Conservation (phyloP, 2,113 vertebrate genomes). For the Butorides virescens region DNA sequence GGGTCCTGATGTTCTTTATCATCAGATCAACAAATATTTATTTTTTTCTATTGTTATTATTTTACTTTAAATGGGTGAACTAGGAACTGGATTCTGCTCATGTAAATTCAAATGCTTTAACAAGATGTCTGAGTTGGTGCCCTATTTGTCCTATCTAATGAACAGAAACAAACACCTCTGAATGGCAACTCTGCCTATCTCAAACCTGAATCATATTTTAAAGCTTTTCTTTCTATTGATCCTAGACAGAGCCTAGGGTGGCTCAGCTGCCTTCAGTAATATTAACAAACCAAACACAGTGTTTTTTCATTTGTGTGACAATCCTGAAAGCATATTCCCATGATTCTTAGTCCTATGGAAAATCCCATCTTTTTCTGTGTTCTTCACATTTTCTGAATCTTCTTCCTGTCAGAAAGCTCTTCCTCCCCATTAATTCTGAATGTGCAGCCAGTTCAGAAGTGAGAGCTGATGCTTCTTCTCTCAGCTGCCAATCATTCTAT, state of each 20-base stretch:
- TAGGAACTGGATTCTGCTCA: neutral
- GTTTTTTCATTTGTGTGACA: neutral
- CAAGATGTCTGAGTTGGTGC: neutral
- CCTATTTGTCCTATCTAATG: neutral
- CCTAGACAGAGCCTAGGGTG: neutral
- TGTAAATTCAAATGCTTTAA: neutral
- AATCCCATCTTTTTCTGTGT: neutral
- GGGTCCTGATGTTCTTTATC: neutral
- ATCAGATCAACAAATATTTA: neutral
- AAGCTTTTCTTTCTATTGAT: neutral
- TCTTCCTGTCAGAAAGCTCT: neutral
- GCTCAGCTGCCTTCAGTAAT: neutral
- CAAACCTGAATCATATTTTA: neutral
- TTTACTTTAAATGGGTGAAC: neutral
- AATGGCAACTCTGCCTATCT: neutral
- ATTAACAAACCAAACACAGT: neutral
- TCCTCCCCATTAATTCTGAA: neutral
- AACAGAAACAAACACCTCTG: neutral
- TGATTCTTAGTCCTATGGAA: neutral
- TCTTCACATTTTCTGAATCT: neutral
- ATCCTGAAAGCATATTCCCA: neutral
- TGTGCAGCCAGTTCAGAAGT: slow-evolving; percentile 8
- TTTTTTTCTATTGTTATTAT: neutral
- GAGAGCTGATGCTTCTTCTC: neutral
- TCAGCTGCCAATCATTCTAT: neutral